Conservation (phyloP, 2,113 vertebrate genomes). For the Megalops atlanticus region DNA sequence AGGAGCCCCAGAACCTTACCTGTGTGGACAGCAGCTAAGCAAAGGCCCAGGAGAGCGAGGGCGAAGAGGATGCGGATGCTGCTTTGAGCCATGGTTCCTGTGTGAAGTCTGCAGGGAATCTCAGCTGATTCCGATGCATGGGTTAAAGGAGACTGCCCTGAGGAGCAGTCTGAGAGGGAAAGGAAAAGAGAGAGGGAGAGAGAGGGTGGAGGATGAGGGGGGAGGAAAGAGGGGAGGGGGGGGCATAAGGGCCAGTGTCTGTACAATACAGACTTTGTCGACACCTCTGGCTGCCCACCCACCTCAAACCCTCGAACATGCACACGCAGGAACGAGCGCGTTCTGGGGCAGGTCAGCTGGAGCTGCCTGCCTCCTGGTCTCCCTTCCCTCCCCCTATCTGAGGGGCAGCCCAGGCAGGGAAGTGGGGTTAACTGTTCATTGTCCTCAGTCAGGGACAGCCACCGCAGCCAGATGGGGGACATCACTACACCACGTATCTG, state of each 20-base stretch:
- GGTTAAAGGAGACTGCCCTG: conserved; percentile 37
- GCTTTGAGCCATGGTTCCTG: conserved; percentile 61
- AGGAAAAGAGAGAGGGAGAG: conserved; percentile 41
- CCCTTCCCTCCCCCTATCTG: not conserved
- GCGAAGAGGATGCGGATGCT: conserved; percentile 54
- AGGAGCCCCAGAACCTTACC: conserved; percentile 53
- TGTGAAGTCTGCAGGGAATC: conserved; percentile 24
- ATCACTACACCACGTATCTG: not conserved
- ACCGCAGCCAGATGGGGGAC: too few relatives aligned
- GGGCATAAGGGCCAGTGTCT: conserved; percentile 40
- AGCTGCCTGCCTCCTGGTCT: not conserved
- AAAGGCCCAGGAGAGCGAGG: conserved; percentile 57
- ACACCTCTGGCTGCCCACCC: conserved; percentile 54
- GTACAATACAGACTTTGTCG: conserved; percentile 72
- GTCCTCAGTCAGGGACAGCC: not conserved
- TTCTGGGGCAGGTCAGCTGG: conserved; percentile 1
- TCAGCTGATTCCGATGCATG: conserved; percentile 42
- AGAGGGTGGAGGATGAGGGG: conserved; percentile 50
- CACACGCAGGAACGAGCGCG: not conserved
- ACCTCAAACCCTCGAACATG: conserved; percentile 41
- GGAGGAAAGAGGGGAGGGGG: conserved; percentile 48
- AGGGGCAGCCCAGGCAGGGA: not conserved
- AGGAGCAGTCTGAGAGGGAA: conserved; percentile 37
- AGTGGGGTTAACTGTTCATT: not conserved
- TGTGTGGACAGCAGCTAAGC: conserved; percentile 58